Conservation (phyloP, 2,113 vertebrate genomes). For the Grammomys dolichurus region DNA sequence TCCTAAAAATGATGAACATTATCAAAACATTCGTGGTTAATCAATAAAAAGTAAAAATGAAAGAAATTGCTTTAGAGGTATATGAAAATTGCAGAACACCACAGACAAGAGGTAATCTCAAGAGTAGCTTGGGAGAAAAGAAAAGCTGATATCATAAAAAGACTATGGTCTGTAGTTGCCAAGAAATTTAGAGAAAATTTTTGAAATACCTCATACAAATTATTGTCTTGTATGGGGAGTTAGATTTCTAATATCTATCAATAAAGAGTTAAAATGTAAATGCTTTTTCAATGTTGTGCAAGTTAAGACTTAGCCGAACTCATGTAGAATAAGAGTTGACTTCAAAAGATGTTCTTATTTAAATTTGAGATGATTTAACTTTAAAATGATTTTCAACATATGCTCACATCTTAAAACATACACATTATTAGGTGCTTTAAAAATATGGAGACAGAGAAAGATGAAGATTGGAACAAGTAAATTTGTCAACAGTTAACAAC, state of each 20-base stretch:
- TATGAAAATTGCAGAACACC: background rate
- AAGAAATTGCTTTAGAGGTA: background rate
- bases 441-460: background rate
- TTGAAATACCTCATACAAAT: background rate
- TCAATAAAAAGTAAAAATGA: background rate
- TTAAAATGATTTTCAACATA: background rate
- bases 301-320: background rate
- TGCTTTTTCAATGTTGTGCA: background rate
- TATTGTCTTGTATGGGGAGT: background rate
- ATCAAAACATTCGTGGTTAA: background rate
- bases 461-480: background rate
- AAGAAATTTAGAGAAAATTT: background rate
- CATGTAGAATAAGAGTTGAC: background rate
- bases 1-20: background rate
- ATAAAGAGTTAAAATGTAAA: background rate
- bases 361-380: background rate
- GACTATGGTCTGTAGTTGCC: background rate
- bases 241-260: background rate
- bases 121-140: background rate
- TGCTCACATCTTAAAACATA: background rate
- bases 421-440: background rate
- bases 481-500: background rate
- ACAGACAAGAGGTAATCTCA: background rate
- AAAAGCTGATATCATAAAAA: background rate
- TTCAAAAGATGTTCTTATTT: background rate